phyloP scores from a whole-genome alignment of 2,888 invertebrate species.

The Scrobipalpa atriplicella region DNA sequence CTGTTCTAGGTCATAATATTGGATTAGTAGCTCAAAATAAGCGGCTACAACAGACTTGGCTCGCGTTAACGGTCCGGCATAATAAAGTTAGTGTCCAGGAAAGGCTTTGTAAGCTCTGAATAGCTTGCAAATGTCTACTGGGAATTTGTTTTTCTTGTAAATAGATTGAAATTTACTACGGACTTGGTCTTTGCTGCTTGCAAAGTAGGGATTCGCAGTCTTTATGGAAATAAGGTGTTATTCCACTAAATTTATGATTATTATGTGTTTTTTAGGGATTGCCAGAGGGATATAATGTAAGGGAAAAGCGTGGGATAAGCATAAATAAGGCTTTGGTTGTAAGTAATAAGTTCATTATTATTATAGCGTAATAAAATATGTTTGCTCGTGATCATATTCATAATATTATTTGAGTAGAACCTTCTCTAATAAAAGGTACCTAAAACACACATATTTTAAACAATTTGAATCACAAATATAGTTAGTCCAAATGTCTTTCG shows the following conservation, averaged over 20 bases:
- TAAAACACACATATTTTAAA: too few species aligned
- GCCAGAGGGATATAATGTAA: background rate
- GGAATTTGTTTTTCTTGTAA: slow-evolving; percentile 26
- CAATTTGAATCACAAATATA: too few species aligned
- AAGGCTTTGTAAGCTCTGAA: slow-evolving; percentile 14
- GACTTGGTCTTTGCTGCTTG: slow-evolving; percentile 5
- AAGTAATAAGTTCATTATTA: slow-evolving; percentile 5
- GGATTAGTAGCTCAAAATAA: background rate
- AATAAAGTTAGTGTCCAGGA: slow-evolving; percentile 15
- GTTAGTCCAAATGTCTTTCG: too few species aligned
- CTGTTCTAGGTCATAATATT: too few species aligned
- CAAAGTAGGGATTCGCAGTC: slow-evolving; percentile 7
- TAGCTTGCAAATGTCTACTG: slow-evolving; percentile 16
- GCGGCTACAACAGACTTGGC: slow-evolving; percentile 11
- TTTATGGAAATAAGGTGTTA: slow-evolving; percentile 21
- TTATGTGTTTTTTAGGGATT: slow-evolving; percentile 6
- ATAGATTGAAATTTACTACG: slow-evolving; percentile 29
- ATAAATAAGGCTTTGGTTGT: slow-evolving; percentile 10
- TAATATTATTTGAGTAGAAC: too few species aligned
- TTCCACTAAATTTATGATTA: slow-evolving; percentile 17
- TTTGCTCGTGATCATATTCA: too few species aligned
- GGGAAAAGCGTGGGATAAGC: background rate
- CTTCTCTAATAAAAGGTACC: too few species aligned
- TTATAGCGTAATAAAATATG: too few species aligned
- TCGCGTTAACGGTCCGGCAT: background rate